Conservation (phyloP, 2,113 vertebrate genomes). For the Axis porcinus region DNA sequence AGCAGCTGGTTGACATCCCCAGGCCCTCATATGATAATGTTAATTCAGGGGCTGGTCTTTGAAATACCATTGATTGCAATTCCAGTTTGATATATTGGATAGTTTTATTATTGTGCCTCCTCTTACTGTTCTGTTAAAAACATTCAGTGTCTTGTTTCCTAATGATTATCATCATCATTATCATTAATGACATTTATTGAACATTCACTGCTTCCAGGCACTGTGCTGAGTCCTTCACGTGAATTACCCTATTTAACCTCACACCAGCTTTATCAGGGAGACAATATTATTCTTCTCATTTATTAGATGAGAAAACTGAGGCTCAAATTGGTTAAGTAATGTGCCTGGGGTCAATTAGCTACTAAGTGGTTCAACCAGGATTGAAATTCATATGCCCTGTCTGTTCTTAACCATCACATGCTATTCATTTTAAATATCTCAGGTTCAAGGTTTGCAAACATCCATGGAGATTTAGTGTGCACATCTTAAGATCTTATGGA, state of each 20-base stretch:
- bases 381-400: neutral
- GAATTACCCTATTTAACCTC: slow-evolving; percentile 24
- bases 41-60: neutral
- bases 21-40: neutral
- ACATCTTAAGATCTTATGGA: neutral
- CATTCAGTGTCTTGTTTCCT: slow-evolving; percentile 40
- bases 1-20: neutral
- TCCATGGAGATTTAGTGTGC: neutral
- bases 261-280: neutral
- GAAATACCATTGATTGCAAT: neutral
- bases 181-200: slow-evolving; percentile 39
- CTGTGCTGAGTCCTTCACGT: neutral
- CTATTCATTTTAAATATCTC: neutral
- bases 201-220: neutral
- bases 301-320: slow-evolving; percentile 31
- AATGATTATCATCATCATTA: neutral
- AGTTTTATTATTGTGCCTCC: neutral
- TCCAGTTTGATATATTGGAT: neutral
- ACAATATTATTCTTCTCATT: neutral
- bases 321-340: neutral
- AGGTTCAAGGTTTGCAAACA: neutral
- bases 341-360: neutral
- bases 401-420: neutral
- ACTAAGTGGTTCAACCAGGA: neutral
- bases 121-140: slow-evolving; percentile 29